phyloP scores from a whole-genome alignment of 2,797 vertebrate species.

The Podarcis lilfordi region DNA sequence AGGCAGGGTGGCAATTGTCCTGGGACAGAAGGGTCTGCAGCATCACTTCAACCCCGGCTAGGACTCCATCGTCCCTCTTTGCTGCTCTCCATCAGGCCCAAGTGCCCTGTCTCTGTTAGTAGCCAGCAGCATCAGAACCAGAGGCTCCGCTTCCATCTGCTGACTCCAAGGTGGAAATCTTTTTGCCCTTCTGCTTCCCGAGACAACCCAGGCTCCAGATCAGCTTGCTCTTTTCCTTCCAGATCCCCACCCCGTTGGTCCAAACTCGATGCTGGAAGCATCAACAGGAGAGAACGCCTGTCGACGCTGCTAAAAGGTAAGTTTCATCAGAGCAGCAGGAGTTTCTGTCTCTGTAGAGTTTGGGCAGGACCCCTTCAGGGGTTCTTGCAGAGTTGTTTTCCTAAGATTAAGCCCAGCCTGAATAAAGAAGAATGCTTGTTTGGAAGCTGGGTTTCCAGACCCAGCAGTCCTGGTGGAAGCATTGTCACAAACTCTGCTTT shows the following conservation, averaged over 20 bases:
- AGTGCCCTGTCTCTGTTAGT: not conserved
- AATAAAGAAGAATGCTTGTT: not conserved
- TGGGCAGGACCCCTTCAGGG: not conserved
- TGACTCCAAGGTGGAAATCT: not conserved
- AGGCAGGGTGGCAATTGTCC: not conserved
- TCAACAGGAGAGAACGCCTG: not conserved
- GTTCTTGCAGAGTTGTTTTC: not conserved
- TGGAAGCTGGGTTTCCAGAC: not conserved
- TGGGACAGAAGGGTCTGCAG: not conserved
- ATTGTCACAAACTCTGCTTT: not conserved
- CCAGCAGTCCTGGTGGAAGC: not conserved
- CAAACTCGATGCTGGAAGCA: not conserved
- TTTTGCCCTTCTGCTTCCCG: not conserved
- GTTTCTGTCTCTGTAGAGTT: not conserved
- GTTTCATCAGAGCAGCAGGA: slow-evolving; percentile 9
- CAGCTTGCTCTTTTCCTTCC: not conserved
- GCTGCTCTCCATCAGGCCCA: not conserved
- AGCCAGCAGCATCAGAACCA: not conserved
- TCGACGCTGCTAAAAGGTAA: slow-evolving; percentile 25
- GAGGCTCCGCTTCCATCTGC: not conserved
- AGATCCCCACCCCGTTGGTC: not conserved
- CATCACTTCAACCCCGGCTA: not conserved
- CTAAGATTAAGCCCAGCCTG: no score
- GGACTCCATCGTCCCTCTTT: not conserved
- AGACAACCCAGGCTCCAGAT: not conserved